Base-by-base conservation (phyloP, 2,797 vertebrate genomes). In the Ispidina lecontei region DNA sequence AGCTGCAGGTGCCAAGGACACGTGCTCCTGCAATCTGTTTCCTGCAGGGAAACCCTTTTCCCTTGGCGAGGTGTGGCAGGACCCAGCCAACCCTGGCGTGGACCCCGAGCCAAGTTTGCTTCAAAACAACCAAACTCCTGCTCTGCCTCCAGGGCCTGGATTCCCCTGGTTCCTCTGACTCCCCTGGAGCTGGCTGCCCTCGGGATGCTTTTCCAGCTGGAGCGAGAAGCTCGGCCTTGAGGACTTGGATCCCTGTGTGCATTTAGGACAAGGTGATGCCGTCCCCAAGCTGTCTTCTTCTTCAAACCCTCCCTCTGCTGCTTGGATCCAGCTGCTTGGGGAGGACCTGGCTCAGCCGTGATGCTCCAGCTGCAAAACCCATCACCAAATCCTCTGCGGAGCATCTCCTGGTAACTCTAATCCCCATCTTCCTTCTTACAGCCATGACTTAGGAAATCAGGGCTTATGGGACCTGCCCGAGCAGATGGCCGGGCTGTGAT, bases 311-410 rank as follows among this genome's bases (percentile, higher is more conserved):
- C 20, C 1, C 59, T 3, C 12, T 11, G 74, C 76, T 25, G 25
- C 63, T 67, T 3, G 15, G 72, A 44, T 59, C 29, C 67, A 59
- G 33, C 89, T 37, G 80, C 67, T 64, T 9, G 49, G 59, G 69
- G 54, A 70, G 51, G 52, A 75, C 56, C 78, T 56, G 73, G 58
- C 62, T 20, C 21, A 16, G 29, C 56, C 2, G 0, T 21, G 68
- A 67, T 29, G 46, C 65, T 82, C 59, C 67, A 84, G 88, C 90
- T 91, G 90, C 67, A 75, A 43, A 95, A 49, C 7, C 77, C 86
- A 93, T 88, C 90, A 11, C 35, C 10, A 18, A 43, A 78, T 29
- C 56, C 80, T 65, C 55, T n/a, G 3, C 0, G 26, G 91, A 84
- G 70, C 31, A 26, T 25, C 83, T 80, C 52, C 80, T 7, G 64